Evolutionary conservation across 2,113 vertebrate species (phyloP), one percentile per base, ranked within the genome.

Genomic region (Vidua macroura): DNA sequence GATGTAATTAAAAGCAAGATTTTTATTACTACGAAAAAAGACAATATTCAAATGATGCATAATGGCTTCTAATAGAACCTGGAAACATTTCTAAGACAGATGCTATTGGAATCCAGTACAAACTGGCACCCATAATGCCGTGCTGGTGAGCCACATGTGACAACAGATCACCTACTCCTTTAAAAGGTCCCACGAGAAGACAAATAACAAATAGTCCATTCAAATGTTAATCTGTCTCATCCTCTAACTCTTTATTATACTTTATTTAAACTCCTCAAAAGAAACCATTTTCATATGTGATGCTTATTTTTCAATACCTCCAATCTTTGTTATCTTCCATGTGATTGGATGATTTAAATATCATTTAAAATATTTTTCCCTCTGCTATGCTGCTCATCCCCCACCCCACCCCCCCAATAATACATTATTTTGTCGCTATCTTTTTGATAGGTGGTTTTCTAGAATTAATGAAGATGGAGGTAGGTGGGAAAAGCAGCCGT

Each of bases 341-440:
- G 5, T 35, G 63, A 62, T 31, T 12, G 13, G 13, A 33, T 58
- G 13, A 58, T 55, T 37, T 56, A 75, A 93, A 66, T 56, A 33
- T 33, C 75, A 46, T 13, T 78, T 27, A 2, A 60, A 53, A 7
- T 62, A 23, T 62, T 64, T 83, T 44, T 41, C 12, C 30, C 14
- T 78, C 53, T 84, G 23, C 33, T 68, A 1, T 67, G 27, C 43
- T 72, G 20, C 25, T 76, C 15, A 33, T 39, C 10, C 17, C n/a
- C 19, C 53, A 52, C 13, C 7, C 10, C 22, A 1, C 1, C 7
- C 35, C 14, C 5, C 59, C 2, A 1, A 11, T 15, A 52, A 41
- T 35, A 33, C 11, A 8, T 72, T 63, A 46, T 8, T 68, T 64
- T 83, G 41, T 69, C 11, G 3, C 6, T 68, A 69, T 28, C 37